Percentiles rank a stretch among this genome's conserved stretches.
These are phyloP conservation scores for Cyclophora albipunctata DNA, from an alignment of 2,888 invertebrate genomes.

Conservation along the genomic window DNA sequence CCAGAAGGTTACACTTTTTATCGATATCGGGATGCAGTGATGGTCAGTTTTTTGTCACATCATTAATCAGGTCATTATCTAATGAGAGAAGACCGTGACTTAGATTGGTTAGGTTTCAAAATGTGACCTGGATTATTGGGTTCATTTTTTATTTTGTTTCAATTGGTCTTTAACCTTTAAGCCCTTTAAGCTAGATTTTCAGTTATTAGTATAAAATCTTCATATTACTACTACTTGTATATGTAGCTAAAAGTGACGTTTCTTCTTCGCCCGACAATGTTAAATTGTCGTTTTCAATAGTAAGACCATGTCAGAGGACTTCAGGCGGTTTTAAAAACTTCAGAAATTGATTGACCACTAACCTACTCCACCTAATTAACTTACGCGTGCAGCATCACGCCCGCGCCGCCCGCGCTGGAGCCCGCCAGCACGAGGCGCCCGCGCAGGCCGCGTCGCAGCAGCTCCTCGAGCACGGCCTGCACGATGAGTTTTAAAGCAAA, in stretches of 20 bases:
- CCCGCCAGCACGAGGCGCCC: slow-evolving; percentile 88
- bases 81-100: slow-evolving; percentile 33
- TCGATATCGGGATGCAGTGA: slow-evolving; percentile 37
- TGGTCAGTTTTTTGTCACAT: slow-evolving; percentile 33
- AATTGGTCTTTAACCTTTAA: too few species aligned
- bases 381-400: slow-evolving; percentile 90
- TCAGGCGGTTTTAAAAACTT: too few species aligned
- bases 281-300: too few species aligned
- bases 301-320: too few species aligned
- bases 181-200: too few species aligned
- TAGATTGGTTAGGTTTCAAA: slow-evolving; percentile 21
- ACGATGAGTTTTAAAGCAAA: slow-evolving; percentile 79
- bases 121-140: slow-evolving; percentile 5
- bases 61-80: slow-evolving; percentile 34
- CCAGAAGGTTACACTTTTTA: slow-evolving; percentile 43
- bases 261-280: too few species aligned
- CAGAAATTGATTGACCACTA: too few species aligned
- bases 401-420: slow-evolving; percentile 93
- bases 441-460: slow-evolving; percentile 73
- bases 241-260: too few species aligned
- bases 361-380: too few species aligned
- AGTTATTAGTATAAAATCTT: too few species aligned
- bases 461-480: slow-evolving; percentile 79
- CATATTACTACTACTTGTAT: too few species aligned
- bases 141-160: too few species aligned